Percentiles rank a stretch among this genome's conserved stretches.
Evolutionary conservation across 2,797 vertebrate species (phyloP).

Genomic region (Darevskia nairensis): DNA sequence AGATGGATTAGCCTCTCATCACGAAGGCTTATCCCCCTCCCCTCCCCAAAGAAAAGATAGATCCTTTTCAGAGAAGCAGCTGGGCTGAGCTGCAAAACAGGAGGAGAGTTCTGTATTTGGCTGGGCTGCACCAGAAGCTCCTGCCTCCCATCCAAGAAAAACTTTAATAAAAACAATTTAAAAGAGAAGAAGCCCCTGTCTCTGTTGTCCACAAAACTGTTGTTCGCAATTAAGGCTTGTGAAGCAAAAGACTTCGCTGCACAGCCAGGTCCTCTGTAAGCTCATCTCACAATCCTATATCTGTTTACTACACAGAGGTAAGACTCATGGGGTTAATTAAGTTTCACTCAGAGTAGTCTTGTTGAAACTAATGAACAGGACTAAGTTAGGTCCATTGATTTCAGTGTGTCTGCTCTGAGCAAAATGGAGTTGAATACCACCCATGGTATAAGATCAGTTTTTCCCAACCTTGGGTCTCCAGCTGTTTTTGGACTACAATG

Average conservation of each 20-base stretch:
- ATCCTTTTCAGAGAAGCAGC: not conserved
- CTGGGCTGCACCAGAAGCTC: not conserved
- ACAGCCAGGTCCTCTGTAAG: not conserved
- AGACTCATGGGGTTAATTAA: not conserved
- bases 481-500: no score
- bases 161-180: constrained; percentile 40
- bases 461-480: no score
- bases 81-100: not conserved
- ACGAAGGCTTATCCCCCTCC: not conserved
- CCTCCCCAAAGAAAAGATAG: not conserved
- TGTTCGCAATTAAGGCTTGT: no score
- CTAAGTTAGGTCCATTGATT: no score
- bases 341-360: not conserved
- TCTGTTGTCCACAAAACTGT: not conserved
- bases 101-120: not conserved
- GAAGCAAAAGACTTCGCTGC: not conserved
- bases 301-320: not conserved
- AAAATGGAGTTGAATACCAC: no score
- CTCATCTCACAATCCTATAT: not conserved
- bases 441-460: no score
- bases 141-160: constrained; percentile 73
- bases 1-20: not conserved
- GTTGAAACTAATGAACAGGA: no score
- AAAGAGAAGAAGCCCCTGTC: not conserved
- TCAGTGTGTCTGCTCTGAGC: no score